phyloP scores from a whole-genome alignment of 1,140 invertebrate species.

The Drosophila setifemur region DNA sequence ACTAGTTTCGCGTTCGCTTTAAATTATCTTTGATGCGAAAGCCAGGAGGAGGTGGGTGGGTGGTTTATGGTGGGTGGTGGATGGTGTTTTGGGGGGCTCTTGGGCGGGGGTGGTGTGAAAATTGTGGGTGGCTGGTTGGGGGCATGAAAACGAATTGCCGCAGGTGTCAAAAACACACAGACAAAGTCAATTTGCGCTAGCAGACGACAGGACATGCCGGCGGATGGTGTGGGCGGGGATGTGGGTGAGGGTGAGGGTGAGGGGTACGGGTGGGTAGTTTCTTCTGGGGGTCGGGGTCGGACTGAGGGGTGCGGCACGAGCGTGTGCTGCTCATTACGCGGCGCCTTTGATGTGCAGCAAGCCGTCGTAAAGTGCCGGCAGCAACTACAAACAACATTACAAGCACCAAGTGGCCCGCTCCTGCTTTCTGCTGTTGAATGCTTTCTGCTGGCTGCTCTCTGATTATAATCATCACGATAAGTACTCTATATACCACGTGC shows the following conservation, averaged over 20 bases:
- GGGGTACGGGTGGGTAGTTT: background rate
- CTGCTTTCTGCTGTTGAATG: constrained; percentile 34
- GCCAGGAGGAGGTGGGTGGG: background rate
- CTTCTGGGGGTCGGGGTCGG: too few relatives aligned
- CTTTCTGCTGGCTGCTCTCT: constrained; percentile 31
- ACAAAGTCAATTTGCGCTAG: constrained; percentile 76
- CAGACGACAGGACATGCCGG: constrained; percentile 45
- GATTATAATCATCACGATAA: constrained; percentile 75
- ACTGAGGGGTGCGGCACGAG: constrained; percentile 2
- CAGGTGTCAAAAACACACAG: constrained; percentile 79
- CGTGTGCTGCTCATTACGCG: constrained; percentile 76
- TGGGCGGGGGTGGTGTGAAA: background rate
- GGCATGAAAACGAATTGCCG: constrained; percentile 69
- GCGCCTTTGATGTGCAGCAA: constrained; percentile 78
- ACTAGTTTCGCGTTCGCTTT: constrained; percentile 73
- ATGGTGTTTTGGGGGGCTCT: background rate
- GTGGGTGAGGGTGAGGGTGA: background rate
- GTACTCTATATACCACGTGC: constrained; percentile 42
- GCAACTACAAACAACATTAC: constrained; percentile 65
- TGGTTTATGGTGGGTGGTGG: background rate
- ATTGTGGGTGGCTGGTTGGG: constrained; percentile 1
- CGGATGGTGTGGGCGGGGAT: background rate
- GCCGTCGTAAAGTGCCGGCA: constrained; percentile 70
- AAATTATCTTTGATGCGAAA: constrained; percentile 79
- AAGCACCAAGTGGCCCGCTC: constrained; percentile 68